Evolutionary conservation across 64 coral and sea anemone genomes (phyloP), one percentile per base, ranked within the genome.

Genomic region (Dendrophyllia cribrosa): DNA sequence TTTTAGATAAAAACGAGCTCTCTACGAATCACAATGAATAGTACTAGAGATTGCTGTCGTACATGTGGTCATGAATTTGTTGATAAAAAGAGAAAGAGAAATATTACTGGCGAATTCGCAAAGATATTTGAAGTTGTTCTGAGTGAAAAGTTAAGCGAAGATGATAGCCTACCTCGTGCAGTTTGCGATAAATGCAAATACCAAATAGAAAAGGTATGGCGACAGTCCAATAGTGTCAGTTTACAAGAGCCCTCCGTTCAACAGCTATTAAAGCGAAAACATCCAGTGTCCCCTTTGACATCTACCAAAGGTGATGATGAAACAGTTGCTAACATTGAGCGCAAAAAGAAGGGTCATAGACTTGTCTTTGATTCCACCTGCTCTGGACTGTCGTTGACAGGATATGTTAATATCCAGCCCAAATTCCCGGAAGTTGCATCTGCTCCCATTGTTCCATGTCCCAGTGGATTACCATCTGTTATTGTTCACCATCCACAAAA

Each of bases 31-130:
- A 60, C 58, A 60, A 66, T 66, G 17, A 66, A 66, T 15, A 66
- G 10, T 15, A 14, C 64, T 66, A 15, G 64, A n/a, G 19, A 66
- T 66, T 66, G 10, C 64, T 66, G 64, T 19, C 64, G 14, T 4
- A 66, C 14, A 15, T 66, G 64, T 21, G 6, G 63, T 66, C 15
- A 6, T 66, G 16, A 66, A 14, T 66, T 66, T 22, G 0, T 66
- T 13, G 58, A 60, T 60, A 60, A 60, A 4, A 60, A n/a, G 63
- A 66, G 63, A 66, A 66, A 66, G 63, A 66, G 63, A n/a, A 66
- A 66, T 66, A 66, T 66, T 66, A 65, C 62, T 65, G 62, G 64
- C 64, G 64, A 66, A 66, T 66, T 66, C 16, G 64, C 2, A n/a
- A 66, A n/a, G 17, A 66, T 66, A 14, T 66, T 20, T 4, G 0